Evolutionary conservation across 2,797 vertebrate species (phyloP), one percentile per base, ranked within the genome.

Genomic region (Peromyscus attwateri): DNA sequence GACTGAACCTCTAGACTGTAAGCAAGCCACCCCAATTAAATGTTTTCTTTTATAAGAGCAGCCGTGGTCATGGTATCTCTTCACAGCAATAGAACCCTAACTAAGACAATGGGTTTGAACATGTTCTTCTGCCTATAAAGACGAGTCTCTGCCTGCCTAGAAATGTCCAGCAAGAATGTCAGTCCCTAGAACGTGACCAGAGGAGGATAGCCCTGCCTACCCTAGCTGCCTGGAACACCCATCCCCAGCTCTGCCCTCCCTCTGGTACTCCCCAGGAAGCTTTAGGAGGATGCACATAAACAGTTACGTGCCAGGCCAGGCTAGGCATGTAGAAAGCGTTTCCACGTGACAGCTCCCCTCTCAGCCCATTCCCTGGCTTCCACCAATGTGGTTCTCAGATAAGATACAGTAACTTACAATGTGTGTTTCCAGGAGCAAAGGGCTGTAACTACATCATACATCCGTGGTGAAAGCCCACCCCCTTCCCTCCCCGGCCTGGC

Each of bases 291-390:
- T 7, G 6, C 60, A 9, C 43, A 27, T 64, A 23, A 57, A 55
- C 52, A 55, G 49, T 52, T 71, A 1, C 0, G 29, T 17, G 64
- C 40, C 37, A 60, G 64, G 46, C 19, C 60, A 95, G 77, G 73
- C 80, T 8, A 64, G 55, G 55, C 83, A 60, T 89, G 40, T 27
- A 90, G 87, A 60, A 62, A 87, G 92, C 55, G 71, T 91, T 66
- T 68, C 37, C 64, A 71, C 49, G 7, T n/a, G 93, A 40, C 19
- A 66, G 49, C 93, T 95, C 60, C 76, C 64, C 96, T 85, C 25
- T 77, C 87, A 93, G 88, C 25, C 40, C 2, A 40, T 27, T 90
- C 76, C 60, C 94, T 75, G 70, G 89, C 96, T 97, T 95, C 94
- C 12, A 7, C 94, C 87, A 97, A 64, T 43, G 52, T 88, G 62